These are phyloP conservation scores for Cichlasoma orientale DNA, from an alignment of 2,797 vertebrate species.

Conservation along the genomic window DNA sequence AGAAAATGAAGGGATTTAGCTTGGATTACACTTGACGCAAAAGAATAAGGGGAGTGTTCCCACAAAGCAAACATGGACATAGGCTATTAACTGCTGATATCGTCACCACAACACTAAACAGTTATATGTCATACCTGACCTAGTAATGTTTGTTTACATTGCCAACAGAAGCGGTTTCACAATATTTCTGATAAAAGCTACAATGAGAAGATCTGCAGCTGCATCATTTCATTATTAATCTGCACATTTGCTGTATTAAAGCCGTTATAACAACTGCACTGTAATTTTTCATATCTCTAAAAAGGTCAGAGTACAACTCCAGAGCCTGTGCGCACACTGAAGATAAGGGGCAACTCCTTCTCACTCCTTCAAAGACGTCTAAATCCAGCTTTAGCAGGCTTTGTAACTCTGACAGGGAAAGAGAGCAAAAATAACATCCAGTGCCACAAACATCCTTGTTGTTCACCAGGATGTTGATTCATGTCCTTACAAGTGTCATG, in stretches of 20 bases:
- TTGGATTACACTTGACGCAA: not conserved
- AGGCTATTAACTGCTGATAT: not conserved
- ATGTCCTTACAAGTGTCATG: not conserved
- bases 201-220: not conserved
- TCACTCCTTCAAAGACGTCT: not conserved
- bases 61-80: not conserved
- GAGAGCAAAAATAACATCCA: not conserved
- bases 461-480: not conserved
- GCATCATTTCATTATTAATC: not conserved
- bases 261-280: not conserved
- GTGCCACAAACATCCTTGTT: not conserved
- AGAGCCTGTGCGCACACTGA: not conserved
- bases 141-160: not conserved
- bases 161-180: not conserved
- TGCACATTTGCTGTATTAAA: not conserved
- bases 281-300: not conserved
- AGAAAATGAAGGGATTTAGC: not conserved
- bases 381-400: not conserved
- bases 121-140: not conserved
- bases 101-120: not conserved
- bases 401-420: not conserved
- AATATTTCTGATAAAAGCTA: not conserved
- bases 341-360: not conserved
- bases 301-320: not conserved
- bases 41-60: not conserved